These are phyloP conservation scores for Harpagoxenus sublaevis DNA, from an alignment of 2,888 invertebrate species.

Conservation along the genomic window DNA sequence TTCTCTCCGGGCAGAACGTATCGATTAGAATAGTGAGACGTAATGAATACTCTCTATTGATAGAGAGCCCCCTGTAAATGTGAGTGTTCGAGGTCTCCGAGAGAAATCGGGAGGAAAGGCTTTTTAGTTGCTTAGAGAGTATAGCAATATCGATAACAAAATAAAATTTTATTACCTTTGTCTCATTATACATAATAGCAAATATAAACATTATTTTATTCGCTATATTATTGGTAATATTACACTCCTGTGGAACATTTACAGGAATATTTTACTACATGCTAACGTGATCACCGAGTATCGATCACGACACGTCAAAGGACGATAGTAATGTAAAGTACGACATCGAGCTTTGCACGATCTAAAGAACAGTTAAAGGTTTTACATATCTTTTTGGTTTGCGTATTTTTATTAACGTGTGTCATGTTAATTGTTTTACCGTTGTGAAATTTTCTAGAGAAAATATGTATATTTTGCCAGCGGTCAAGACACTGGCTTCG, in stretches of 20 bases:
- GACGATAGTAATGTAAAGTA: slow-evolving; percentile 3
- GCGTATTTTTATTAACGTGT: no score
- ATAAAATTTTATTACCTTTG: neutral
- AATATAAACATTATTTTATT: slow-evolving; percentile 10
- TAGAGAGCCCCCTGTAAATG: neutral
- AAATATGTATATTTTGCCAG: neutral
- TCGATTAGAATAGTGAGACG: neutral
- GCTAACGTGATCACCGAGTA: neutral
- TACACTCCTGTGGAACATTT: neutral
- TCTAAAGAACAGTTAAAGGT: neutral
- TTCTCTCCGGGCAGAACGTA: neutral
- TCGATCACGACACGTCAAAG: neutral
- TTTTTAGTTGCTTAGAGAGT: neutral
- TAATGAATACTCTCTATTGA: neutral
- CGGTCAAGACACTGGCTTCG: neutral
- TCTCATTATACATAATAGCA: neutral
- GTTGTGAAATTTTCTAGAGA: slow-evolving; percentile 1
- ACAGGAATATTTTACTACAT: neutral
- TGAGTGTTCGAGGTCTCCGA: neutral
- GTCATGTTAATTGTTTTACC: neutral
- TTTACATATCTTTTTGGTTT: neutral
- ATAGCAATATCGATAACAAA: neutral
- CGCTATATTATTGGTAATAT: neutral
- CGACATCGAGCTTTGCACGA: slow-evolving; percentile 2
- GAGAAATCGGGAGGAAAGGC: neutral